phyloP scores from a whole-genome alignment of 2,113 vertebrate species.

The Girardinichthys multiradiatus region DNA sequence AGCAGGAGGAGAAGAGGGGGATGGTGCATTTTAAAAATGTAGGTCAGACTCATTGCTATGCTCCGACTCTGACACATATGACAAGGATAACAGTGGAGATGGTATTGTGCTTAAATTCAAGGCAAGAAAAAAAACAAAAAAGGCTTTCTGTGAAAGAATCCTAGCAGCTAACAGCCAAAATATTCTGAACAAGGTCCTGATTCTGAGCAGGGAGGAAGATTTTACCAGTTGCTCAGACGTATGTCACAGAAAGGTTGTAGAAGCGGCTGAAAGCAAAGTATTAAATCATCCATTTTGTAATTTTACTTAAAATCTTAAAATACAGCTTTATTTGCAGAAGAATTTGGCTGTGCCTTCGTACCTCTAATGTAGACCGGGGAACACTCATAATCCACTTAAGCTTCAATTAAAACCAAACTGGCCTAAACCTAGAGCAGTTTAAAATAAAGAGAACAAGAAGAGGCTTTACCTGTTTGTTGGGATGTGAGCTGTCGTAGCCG shows the following conservation, averaged over 20 bases:
- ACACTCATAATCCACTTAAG: not conserved
- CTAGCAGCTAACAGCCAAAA: not conserved
- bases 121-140: not conserved
- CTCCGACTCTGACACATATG: constrained; percentile 49
- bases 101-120: constrained; percentile 19
- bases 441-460: not conserved
- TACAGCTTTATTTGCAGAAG: too few species aligned
- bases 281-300: not conserved
- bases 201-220: not conserved
- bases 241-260: too few species aligned
- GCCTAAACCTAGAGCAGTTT: not conserved
- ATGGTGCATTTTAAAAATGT: constrained; percentile 61
- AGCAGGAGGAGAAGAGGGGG: constrained; percentile 4
- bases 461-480: constrained; percentile 89
- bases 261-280: not conserved
- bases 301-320: too few species aligned
- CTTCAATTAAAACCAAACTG: too few species aligned
- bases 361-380: not conserved
- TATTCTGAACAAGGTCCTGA: not conserved
- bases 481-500: constrained; percentile 92
- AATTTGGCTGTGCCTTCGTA: too few species aligned
- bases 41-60: constrained; percentile 67
- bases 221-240: not conserved
- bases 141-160: not conserved
- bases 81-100: constrained; percentile 35